Percentiles rank a stretch among this genome's conserved stretches.
Evolutionary conservation across 2,888 invertebrate genomes (phyloP).

Genomic region (Sclerodermus sp.): DNA sequence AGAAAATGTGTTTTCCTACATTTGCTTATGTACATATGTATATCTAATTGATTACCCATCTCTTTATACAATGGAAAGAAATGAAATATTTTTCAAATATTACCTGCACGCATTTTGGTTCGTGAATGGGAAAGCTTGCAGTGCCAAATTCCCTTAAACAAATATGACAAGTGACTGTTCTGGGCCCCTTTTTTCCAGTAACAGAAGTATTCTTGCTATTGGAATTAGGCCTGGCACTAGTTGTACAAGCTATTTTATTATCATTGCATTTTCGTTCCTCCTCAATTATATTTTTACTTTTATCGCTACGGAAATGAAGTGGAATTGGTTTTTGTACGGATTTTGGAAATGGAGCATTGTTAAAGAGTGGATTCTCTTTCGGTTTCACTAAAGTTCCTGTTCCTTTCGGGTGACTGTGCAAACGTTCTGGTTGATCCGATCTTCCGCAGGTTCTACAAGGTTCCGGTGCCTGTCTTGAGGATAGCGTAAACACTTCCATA

Average conservation of each 20-base stretch:
- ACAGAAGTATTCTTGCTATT: constrained; percentile 14
- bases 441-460: constrained; percentile 71
- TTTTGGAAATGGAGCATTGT: constrained; percentile 48
- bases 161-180: constrained; percentile 64
- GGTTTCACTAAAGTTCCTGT: constrained; percentile 9
- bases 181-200: constrained; percentile 35
- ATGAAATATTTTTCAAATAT: too few relatives aligned
- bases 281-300: constrained; percentile 24
- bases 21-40: too few relatives aligned
- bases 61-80: too few relatives aligned
- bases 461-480: constrained; percentile 49
- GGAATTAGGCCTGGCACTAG: constrained; percentile 3
- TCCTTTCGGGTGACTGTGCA: constrained; percentile 62
- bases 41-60: too few relatives aligned
- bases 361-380: neutral
- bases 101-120: constrained; percentile 69
- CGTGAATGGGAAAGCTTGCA: constrained; percentile 67
- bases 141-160: constrained; percentile 70
- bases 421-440: constrained; percentile 69
- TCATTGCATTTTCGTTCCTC: constrained; percentile 2
- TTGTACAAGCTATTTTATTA: too few relatives aligned
- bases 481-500: constrained; percentile 36
- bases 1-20: too few relatives aligned
- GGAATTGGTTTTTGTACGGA: constrained; percentile 61
- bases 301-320: constrained; percentile 55